Conservation (phyloP, 2,113 vertebrate species). For the human region DNA sequence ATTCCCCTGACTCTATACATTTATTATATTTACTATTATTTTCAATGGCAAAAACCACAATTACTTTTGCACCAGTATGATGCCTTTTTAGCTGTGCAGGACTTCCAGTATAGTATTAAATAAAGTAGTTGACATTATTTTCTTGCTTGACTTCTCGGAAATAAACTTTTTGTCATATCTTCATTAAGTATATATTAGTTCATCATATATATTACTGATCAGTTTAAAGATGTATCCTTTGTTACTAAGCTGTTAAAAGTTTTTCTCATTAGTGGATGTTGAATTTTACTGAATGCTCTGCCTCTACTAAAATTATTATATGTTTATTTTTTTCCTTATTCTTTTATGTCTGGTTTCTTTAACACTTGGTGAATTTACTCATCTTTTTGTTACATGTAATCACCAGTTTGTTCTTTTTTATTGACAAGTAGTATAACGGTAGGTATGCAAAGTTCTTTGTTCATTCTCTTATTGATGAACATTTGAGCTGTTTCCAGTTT, state of each 20-base stretch:
- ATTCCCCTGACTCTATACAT: not conserved
- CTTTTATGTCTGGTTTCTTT: not conserved
- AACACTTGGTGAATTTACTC: not conserved
- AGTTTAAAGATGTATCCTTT: not conserved
- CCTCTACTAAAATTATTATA: not conserved
- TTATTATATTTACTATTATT: not conserved
- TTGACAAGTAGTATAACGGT: not conserved
- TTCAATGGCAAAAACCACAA: no score
- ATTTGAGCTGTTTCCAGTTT: not conserved
- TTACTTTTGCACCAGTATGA: no score
- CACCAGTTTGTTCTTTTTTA: not conserved
- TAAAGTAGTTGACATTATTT: not conserved
- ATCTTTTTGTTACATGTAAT: not conserved
- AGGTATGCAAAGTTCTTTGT: not conserved
- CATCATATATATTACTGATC: not conserved
- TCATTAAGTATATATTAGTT: not conserved
- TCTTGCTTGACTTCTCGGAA: not conserved
- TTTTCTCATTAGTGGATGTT: not conserved
- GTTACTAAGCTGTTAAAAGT: not conserved
- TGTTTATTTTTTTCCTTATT: not conserved
- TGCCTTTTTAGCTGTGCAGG: not conserved
- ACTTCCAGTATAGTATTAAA: not conserved
- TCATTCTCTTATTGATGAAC: not conserved
- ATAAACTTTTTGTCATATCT: not conserved
- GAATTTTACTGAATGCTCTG: not conserved